Conservation (phyloP, 2,113 vertebrate species). For the Ondatra zibethicus region DNA sequence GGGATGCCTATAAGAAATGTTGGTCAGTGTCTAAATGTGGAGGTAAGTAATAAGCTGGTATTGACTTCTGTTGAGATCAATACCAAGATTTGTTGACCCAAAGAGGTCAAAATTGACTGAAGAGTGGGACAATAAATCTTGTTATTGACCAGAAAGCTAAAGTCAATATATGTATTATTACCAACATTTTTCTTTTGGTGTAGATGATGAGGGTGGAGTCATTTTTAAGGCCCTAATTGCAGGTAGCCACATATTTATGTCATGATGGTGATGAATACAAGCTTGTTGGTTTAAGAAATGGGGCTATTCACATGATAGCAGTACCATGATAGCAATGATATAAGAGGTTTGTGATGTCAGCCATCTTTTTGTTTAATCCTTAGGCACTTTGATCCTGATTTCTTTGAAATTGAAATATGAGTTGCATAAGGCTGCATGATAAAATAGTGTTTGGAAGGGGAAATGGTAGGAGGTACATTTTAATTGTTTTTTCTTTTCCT, state of each 20-base stretch:
- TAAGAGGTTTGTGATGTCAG: slow-evolving; percentile 67
- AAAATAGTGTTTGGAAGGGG: neutral
- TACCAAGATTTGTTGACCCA: slow-evolving; percentile 88
- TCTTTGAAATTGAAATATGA: slow-evolving; percentile 78
- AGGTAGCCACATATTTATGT: slow-evolving; percentile 57
- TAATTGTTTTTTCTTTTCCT: neutral
- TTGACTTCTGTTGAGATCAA: slow-evolving; percentile 86
- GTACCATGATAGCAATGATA: slow-evolving; percentile 54
- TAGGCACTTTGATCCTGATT: slow-evolving; percentile 73
- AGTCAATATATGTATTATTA: slow-evolving; percentile 89
- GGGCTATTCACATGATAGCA: slow-evolving; percentile 58
- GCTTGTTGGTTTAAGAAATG: neutral
- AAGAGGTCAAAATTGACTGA: slow-evolving; percentile 89
- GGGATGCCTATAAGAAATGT: slow-evolving; percentile 82
- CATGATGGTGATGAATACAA: slow-evolving; percentile 47
- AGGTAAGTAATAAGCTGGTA: slow-evolving; percentile 88
- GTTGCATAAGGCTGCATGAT: slow-evolving; percentile 42
- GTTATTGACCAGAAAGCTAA: slow-evolving; percentile 87
- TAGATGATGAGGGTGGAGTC: slow-evolving; percentile 82
- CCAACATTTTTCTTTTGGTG: slow-evolving; percentile 87
- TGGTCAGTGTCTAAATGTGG: slow-evolving; percentile 81
- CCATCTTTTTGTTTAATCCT: slow-evolving; percentile 65
- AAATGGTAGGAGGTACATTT: neutral
- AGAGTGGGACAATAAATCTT: slow-evolving; percentile 88
- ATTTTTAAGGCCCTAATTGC: slow-evolving; percentile 79